Conservation (phyloP, 2,888 invertebrate species). For the Drosophila austrosaltans region DNA sequence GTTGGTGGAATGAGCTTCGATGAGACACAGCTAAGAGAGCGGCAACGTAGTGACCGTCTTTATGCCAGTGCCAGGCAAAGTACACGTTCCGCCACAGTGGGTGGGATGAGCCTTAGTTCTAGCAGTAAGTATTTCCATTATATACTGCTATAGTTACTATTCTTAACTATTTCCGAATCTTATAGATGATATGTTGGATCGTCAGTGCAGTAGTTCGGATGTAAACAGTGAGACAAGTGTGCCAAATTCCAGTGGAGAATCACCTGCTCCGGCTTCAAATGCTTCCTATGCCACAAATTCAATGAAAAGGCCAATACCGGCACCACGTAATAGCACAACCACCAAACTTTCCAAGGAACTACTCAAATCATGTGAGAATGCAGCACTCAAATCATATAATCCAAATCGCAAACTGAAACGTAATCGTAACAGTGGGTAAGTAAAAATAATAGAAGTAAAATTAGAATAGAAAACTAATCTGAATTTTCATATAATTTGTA, state of each 20-base stretch:
- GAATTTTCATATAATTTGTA: slow-evolving; percentile 17
- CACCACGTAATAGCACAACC: slow-evolving; percentile 63
- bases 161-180: background rate
- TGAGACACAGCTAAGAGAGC: slow-evolving; percentile 66
- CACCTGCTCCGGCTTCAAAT: slow-evolving; percentile 50
- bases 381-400: slow-evolving; percentile 82
- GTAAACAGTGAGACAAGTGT: slow-evolving; percentile 72
- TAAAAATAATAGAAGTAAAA: background rate
- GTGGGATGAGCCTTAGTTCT: slow-evolving; percentile 71
- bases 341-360: slow-evolving; percentile 70
- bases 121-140: slow-evolving; percentile 63
- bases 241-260: slow-evolving; percentile 72
- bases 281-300: slow-evolving; percentile 54
- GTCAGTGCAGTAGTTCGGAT: slow-evolving; percentile 72
- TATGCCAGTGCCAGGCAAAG: slow-evolving; percentile 79
- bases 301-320: slow-evolving; percentile 79
- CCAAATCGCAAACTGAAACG: slow-evolving; percentile 83
- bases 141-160: no score
- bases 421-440: slow-evolving; percentile 81
- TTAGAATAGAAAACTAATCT: background rate
- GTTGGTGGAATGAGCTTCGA: slow-evolving; percentile 74
- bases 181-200: slow-evolving; percentile 76
- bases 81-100: slow-evolving; percentile 63
- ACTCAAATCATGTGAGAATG: slow-evolving; percentile 73
- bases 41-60: slow-evolving; percentile 69